Base-by-base conservation (phyloP, 2,797 vertebrate genomes). In the Chiroxiphia lanceolata region DNA sequence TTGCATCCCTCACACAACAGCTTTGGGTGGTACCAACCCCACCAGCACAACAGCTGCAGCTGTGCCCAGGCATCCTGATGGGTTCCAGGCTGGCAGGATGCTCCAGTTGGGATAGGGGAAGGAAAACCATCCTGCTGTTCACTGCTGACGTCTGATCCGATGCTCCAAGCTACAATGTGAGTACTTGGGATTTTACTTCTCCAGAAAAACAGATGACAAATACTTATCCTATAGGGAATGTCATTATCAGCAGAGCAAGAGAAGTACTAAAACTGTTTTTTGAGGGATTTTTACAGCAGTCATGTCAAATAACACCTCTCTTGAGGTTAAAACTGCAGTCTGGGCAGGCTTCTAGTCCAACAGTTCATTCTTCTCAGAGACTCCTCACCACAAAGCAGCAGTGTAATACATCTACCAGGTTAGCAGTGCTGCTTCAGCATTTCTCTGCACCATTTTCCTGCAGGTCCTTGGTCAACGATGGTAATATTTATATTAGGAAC, bases 101-200 rank as follows among this genome's bases (percentile, higher is more conserved):
- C 36, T 60, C 61, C 11, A 21, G 27, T 0, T 8, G 5, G 26
- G 1, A 29, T 0, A 15, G 38, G 56, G 51, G 10, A 50, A 48
- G 40, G 38, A 51, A 38, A 3, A 13, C 17, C 33, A 13, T 1
- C 0, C 1, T 67, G 38, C 61, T 33, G 27, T 2, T 31, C 22
- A 11, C 61, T 63, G 40, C 54, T 91, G 9, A 2, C 3, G 1
- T 18, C n/a, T 15, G 60, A 63, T 34, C 47, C 12, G 48, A 33
- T 11, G 29, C 68, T 75, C 53, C 54, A 53, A 45, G 42, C 51
- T 23, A 33, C 1, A 42, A 42, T 0, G 0, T 2, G 5, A 74
- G 31, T 9, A 11, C 34, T 36, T 60, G 15, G 36, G 38, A 67
- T 74, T 70, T 42, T 40, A 33, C 44, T 81, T 53, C 27, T 59